Base-by-base conservation (phyloP, 2,113 vertebrate genomes). In the Calidris pugnax region DNA sequence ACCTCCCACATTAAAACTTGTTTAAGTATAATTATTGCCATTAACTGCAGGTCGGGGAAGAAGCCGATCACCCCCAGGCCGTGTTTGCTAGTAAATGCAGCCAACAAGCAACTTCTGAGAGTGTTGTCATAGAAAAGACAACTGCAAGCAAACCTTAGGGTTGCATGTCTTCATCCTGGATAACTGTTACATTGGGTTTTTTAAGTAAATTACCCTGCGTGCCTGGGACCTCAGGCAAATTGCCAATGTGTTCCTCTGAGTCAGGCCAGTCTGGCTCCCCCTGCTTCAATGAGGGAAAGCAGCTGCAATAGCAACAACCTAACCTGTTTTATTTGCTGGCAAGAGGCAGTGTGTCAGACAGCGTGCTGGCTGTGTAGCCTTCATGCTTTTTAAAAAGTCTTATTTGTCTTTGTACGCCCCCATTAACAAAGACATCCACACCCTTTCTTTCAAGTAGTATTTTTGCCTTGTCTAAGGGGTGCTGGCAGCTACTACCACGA, bases 271-370 rank as follows among this genome's bases (percentile, higher is more conserved):
- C 87, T 91, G 84, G 93, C 66, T 94, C 78, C 77, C 33, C 26
- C 71, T 67, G 63, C 78, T 80, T 63, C 60, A 60, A 60, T 19
- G 50, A 96, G 67, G 47, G 63, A 91, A 91, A 83, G 91, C 87
- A 71, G 68, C 75, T 79, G 81, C 92, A 95, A 56, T 9, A 79
- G 83, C 91, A 96, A 81, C 77, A 82, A 68, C 43, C 86, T 19
- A 63, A 82, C 75, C 72, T 78, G 48, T 78, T 96, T 95, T 88
- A 93, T 85, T 89, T 87, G 74, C 91, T 96, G 67, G 37, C 85
- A 92, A 85, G 60, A 57, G 67, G 68, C 78, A 53, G 21, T 10
- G 22, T 1, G 8, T 60, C 81, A 77, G 85, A 76, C 51, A 76
- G 57, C n/a, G 51, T 0, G 53, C 26, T 80, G 8, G 2, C 89